phyloP scores from a whole-genome alignment of 2,888 invertebrate species.

The Dicranocentrus wangi region DNA sequence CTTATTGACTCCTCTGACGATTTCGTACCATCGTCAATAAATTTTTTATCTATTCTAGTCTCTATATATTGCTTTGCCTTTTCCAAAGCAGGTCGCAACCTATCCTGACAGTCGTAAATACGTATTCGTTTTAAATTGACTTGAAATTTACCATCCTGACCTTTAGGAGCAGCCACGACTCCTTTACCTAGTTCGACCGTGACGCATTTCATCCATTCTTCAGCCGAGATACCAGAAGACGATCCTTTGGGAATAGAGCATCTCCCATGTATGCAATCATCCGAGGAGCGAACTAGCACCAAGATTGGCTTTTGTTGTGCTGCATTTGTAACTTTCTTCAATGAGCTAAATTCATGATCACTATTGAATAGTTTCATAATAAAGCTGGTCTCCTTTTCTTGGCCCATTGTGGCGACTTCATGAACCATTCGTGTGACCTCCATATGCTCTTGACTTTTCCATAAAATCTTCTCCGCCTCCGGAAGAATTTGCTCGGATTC shows the following conservation, averaged over 20 bases:
- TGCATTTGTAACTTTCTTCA: slow-evolving; percentile 79
- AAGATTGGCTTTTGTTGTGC: slow-evolving; percentile 80
- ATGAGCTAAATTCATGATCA: slow-evolving; percentile 74
- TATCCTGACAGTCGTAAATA: slow-evolving; percentile 75
- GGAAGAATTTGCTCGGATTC: slow-evolving; percentile 59
- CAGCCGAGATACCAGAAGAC: slow-evolving; percentile 79
- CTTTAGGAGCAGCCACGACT: slow-evolving; percentile 77
- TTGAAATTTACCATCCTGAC: slow-evolving; percentile 78
- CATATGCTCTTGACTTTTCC: slow-evolving; percentile 61
- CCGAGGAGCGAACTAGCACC: slow-evolving; percentile 77
- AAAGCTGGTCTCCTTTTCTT: slow-evolving; percentile 34
- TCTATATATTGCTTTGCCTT: slow-evolving; percentile 64
- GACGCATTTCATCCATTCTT: slow-evolving; percentile 81
- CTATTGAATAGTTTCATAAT: slow-evolving; percentile 65
- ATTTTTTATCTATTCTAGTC: slow-evolving; percentile 28
- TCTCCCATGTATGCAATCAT: slow-evolving; percentile 81
- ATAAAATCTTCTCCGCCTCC: slow-evolving; percentile 64
- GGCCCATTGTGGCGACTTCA: slow-evolving; percentile 48
- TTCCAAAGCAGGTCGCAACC: slow-evolving; percentile 61
- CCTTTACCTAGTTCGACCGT: slow-evolving; percentile 79
- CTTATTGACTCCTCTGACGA: slow-evolving; percentile 22
- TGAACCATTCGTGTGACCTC: slow-evolving; percentile 62
- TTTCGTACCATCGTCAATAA: slow-evolving; percentile 37
- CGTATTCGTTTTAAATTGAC: slow-evolving; percentile 83
- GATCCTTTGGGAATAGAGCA: slow-evolving; percentile 81